A percentile compares a stretch with the other conserved stretches of the same genome.
Conservation (phyloP, 2,888 invertebrate genomes). For the Rhagonycha fulva region DNA sequence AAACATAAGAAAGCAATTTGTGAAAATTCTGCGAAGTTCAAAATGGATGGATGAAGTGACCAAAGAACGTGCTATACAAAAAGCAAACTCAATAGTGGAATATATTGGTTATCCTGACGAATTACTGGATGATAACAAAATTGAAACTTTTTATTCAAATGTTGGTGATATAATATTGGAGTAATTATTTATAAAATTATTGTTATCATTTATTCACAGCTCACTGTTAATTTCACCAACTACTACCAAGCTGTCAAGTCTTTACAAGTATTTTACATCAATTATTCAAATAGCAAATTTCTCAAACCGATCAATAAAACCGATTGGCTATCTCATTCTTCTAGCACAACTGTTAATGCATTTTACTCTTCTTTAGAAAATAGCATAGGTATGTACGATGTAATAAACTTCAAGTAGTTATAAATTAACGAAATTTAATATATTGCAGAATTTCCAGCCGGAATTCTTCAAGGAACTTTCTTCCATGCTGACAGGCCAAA, state of each 20-base stretch:
- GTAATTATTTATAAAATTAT: neutral
- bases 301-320: slow-evolving; percentile 81
- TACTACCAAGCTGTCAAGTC: slow-evolving; percentile 40
- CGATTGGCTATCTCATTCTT: slow-evolving; percentile 81
- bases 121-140: slow-evolving; percentile 42
- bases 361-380: slow-evolving; percentile 85
- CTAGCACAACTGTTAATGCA: slow-evolving; percentile 83
- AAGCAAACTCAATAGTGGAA: neutral
- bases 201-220: slow-evolving; percentile 11
- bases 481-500: neutral
- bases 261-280: slow-evolving; percentile 60
- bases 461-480: slow-evolving; percentile 8
- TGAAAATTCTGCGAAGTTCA: slow-evolving; percentile 74
- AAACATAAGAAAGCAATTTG: slow-evolving; percentile 81
- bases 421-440: neutral
- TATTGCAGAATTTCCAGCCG: slow-evolving; percentile 4
- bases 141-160: slow-evolving; percentile 62
- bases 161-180: slow-evolving; percentile 50
- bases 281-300: slow-evolving; percentile 76
- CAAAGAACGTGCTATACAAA: slow-evolving; percentile 1
- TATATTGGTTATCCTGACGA: slow-evolving; percentile 12
- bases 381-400: slow-evolving; percentile 71
- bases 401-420: neutral
- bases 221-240: slow-evolving; percentile 46
- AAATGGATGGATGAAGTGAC: slow-evolving; percentile 87